Base-by-base conservation (phyloP, 2,888 invertebrate genomes). In the Corbicula japonica region DNA sequence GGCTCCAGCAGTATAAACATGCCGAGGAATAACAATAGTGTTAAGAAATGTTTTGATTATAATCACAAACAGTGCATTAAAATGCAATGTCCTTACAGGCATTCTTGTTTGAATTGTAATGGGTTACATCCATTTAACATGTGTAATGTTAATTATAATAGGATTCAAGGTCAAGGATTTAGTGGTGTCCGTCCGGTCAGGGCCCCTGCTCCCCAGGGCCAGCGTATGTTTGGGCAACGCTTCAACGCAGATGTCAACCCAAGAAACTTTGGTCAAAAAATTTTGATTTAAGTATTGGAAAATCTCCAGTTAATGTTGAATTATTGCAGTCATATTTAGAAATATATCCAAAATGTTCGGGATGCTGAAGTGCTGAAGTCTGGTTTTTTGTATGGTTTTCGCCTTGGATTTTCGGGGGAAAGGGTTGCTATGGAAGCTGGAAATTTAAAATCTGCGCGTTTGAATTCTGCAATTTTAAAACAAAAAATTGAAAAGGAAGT, bases 301-400 rank as follows among this genome's bases (percentile, higher is more conserved):
- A 32, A n/a, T 35, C 50, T 34, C 61, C 61, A 35, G 35, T 70
- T 26, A 60, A 50, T 28, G 26, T 34, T 35, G 15, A 21, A 18
- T 26, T 23, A 21, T 35, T 61, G 23, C 1, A 35, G 1, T 21
- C 48, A 50, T 70, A 3, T 35, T 28, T 48, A 21, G 1, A 6
- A 35, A 2, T 18, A 15, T 61, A 70, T n/a, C 46, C 70, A 8
- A n/a, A 35, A 48, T 23, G 18, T 28, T 34, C 5, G 0, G 4
- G 35, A 34, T 50, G 70, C 70, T 28, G n/a, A 23, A 18, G 5
- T 35, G 12, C 26, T 70, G 12, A 8, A 10, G 18, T 35, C 1
- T 60, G 61, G n/a, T 12, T 76, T 76, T 52, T 34, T 15, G 2
- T n/a, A 71, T 26, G 76, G 71, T 58, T 76, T 71, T 52, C 3